A percentile compares a stretch with the other conserved stretches of the same genome.
Evolutionary conservation across 2,797 vertebrate species (phyloP).

Genomic region (Champsocephalus gunnari): DNA sequence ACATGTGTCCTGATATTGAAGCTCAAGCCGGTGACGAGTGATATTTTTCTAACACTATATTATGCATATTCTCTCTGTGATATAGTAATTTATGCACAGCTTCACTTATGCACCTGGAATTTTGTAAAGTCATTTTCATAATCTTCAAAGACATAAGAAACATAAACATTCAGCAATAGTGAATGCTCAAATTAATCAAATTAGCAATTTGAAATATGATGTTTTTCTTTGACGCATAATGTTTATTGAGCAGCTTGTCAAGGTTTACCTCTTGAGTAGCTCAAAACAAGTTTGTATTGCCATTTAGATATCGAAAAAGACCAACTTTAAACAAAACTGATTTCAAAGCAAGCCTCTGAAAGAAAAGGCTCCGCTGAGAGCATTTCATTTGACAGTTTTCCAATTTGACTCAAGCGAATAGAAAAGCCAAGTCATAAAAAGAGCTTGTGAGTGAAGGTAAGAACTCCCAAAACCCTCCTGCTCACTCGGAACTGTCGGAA

Average conservation of each 20-base stretch:
- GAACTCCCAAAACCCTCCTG: slow-evolving; percentile 20
- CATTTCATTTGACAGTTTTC: slow-evolving; percentile 2
- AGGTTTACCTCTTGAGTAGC: background rate
- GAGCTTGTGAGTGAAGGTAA: background rate
- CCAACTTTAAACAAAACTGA: background rate
- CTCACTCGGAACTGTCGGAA: slow-evolving; percentile 12
- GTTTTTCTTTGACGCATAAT: background rate
- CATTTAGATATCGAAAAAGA: background rate
- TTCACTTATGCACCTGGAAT: background rate
- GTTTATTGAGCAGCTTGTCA: background rate
- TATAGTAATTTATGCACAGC: background rate
- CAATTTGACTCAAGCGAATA: background rate
- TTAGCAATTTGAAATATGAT: background rate
- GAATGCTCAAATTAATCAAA: background rate
- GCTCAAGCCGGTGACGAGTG: too few relatives aligned
- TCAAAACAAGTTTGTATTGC: background rate
- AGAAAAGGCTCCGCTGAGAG: background rate
- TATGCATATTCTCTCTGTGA: background rate
- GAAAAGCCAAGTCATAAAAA: slow-evolving; percentile 3
- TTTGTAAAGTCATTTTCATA: background rate
- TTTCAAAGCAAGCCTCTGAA: background rate
- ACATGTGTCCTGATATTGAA: too few relatives aligned
- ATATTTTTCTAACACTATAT: background rate
- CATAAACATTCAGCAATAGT: background rate
- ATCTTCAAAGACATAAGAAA: background rate